These are phyloP conservation scores for Lepidocolaptes lacrymiger DNA, from an alignment of 2,797 vertebrate genomes.

Conservation along the genomic window DNA sequence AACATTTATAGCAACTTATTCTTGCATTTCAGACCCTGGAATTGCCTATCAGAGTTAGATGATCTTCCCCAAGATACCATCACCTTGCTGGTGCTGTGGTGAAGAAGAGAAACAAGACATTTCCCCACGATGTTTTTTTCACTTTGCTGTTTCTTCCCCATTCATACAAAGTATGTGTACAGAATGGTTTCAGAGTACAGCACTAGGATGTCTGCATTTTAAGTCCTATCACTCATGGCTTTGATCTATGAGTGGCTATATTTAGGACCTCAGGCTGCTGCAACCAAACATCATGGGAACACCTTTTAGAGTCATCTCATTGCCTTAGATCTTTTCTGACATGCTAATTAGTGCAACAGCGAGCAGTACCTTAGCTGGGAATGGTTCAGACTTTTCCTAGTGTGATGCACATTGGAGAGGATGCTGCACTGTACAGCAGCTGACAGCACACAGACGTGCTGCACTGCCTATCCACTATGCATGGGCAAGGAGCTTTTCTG, in stretches of 20 bases:
- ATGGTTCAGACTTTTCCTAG: background rate
- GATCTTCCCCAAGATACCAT: background rate
- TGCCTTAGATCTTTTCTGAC: background rate
- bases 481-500: background rate
- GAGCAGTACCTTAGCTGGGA: background rate
- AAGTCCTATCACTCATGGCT: background rate
- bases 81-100: background rate
- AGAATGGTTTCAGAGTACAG: background rate
- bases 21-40: background rate
- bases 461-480: accelerated
- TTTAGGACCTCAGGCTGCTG: background rate
- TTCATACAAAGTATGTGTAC: background rate
- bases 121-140: background rate
- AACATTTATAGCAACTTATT: background rate
- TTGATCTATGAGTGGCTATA: background rate
- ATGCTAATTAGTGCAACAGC: background rate
- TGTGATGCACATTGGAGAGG: background rate
- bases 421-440: background rate
- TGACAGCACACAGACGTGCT: background rate
- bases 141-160: background rate
- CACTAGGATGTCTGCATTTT: background rate
- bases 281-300: background rate
- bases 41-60: background rate
- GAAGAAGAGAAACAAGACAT: background rate
- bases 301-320: background rate